Base-by-base conservation (phyloP, 1,140 invertebrate species). In the Drosophila sulfurigaster region DNA sequence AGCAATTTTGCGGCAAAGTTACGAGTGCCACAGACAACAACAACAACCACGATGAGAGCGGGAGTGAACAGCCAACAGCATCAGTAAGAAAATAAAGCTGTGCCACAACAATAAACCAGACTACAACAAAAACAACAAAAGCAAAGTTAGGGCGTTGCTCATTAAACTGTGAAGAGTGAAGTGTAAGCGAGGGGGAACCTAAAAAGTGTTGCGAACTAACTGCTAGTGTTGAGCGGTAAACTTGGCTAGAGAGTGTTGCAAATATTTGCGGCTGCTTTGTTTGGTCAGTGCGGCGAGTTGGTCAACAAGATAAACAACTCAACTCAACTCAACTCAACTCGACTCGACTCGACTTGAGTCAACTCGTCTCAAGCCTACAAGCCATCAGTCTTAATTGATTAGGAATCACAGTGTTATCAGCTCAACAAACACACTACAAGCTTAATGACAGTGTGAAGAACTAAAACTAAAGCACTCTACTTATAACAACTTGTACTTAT, bases 1-100 rank as follows among this genome's bases (percentile, higher is more conserved):
- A 91, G 90, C 79, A 86, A 91, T 91, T 91, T 91, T 83, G 90
- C 76, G 86, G 85, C 80, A 88, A 87, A 87, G 78, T 91, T 91
- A 89, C 81, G 85, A 89, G 85, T 81, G 75, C 78, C 65, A 65
- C 78, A 88, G 77, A 79, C 80, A 88, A 58, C 52, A 76, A 45
- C 63, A 65, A 25, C 48, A 77, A 16, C 46, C 74, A 11, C 20
- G 46, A 16, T 7, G 41, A 63, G 43, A 72, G n/a, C 32, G 30
- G 30, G 32, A 57, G 48, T 11, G 11, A 52, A 32, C 63, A 46
- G 32, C 51, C 62, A 52, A 46, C 32, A 65, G 30, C 35, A 65
- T 30, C 68, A 58, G 15, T 51, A 68, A 65, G 60, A 72, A 62
- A 67, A 68, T 72, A 67, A 78, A 75, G 58, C 54, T 66, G 48